A percentile compares a stretch with the other conserved stretches of the same genome.
Conservation (phyloP, 2,888 invertebrate genomes). For the Callimorpha dominula region DNA sequence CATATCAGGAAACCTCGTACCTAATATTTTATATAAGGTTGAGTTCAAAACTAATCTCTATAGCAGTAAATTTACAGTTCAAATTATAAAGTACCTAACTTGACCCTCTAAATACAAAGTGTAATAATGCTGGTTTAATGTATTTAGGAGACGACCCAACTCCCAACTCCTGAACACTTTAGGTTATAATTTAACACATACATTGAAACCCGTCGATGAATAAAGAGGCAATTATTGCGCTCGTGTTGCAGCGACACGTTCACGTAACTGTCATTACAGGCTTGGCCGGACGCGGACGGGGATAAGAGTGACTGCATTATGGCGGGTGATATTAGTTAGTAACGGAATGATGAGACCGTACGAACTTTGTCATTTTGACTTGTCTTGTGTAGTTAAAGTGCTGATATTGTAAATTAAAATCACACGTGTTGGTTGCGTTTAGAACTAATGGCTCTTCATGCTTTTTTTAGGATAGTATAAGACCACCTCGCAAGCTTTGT, state of each 20-base stretch:
- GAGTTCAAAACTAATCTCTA: neutral
- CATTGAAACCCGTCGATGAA: conserved; percentile 17
- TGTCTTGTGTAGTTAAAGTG: too few relatives aligned
- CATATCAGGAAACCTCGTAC: neutral
- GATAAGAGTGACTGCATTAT: neutral
- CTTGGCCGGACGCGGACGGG: neutral
- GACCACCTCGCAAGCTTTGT: too few relatives aligned
- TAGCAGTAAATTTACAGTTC: neutral
- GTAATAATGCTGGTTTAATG: neutral
- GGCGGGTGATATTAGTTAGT: neutral
- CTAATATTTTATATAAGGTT: neutral
- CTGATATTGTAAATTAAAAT: too few relatives aligned
- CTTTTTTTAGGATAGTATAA: too few relatives aligned
- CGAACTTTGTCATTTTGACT: neutral
- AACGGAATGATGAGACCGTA: too few relatives aligned
- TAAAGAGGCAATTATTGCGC: conserved; percentile 25
- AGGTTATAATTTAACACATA: conserved; percentile 1
- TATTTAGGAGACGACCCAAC: neutral
- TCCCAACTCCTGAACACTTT: neutral
- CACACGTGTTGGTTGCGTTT: too few relatives aligned
- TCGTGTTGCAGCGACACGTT: neutral
- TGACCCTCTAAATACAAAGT: neutral
- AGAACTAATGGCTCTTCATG: too few relatives aligned
- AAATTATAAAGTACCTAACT: neutral
- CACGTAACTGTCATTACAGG: conserved; percentile 17